A percentile compares a stretch with the other conserved stretches of the same genome.
Evolutionary conservation across 2,888 invertebrate species (phyloP).

Genomic region (Allygus modestus): DNA sequence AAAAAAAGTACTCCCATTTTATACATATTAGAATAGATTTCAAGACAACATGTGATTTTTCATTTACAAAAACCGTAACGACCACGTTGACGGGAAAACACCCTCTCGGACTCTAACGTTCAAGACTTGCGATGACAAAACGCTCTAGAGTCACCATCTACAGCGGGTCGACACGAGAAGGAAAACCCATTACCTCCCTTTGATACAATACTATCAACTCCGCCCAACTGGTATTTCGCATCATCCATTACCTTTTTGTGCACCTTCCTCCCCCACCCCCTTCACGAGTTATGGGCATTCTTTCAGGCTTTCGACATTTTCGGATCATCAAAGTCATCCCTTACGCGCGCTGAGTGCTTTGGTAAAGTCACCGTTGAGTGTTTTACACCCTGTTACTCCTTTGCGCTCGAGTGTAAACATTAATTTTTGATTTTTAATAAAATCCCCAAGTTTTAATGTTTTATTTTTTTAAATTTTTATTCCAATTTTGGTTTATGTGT

Average conservation of each 20-base stretch:
- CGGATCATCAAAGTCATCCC: constrained; percentile 45
- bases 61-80: no score
- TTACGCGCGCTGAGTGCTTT: constrained; percentile 3
- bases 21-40: no score
- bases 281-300: constrained; percentile 49
- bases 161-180: neutral
- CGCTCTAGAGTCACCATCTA: constrained; percentile 24
- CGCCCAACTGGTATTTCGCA: constrained; percentile 42
- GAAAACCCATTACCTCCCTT: constrained; percentile 52
- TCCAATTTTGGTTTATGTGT: no score
- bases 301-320: constrained; percentile 32
- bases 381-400: constrained; percentile 10
- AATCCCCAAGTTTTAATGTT: no score
- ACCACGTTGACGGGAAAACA: no score
- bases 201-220: constrained; percentile 58
- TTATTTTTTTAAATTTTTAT: no score
- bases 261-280: neutral
- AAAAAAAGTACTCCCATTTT: no score
- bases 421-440: neutral
- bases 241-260: constrained; percentile 59
- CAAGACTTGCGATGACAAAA: constrained; percentile 8
- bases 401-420: neutral
- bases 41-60: no score
- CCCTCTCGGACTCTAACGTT: neutral
- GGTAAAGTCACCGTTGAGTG: constrained; percentile 15